A percentile compares a stretch with the other conserved stretches of the same genome.
These are phyloP conservation scores for Ammodytes marinus DNA, from an alignment of 2,113 vertebrate genomes.

Conservation along the genomic window DNA sequence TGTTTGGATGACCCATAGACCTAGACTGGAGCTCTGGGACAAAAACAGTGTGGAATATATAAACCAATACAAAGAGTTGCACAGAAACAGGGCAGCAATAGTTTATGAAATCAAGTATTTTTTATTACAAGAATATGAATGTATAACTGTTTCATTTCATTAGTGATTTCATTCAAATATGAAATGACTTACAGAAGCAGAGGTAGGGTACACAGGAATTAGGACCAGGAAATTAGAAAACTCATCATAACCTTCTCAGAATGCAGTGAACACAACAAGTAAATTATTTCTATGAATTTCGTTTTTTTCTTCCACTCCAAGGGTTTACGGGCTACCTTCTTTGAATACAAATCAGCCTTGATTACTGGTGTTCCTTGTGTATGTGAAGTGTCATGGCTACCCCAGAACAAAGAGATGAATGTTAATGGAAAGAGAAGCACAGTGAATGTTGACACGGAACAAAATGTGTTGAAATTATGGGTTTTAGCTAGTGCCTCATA, in stretches of 20 bases:
- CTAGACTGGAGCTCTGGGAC: no score
- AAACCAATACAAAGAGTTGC: background rate
- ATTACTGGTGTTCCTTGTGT: slow-evolving; percentile 23
- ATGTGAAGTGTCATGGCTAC: slow-evolving; percentile 23
- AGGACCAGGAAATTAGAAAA: background rate
- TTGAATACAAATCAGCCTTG: slow-evolving; percentile 25
- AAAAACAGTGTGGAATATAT: no score
- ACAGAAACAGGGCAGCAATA: background rate
- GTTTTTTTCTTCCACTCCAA: slow-evolving; percentile 12
- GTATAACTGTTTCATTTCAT: background rate
- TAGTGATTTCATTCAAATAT: background rate
- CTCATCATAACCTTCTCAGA: background rate
- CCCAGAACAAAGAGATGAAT: slow-evolving; percentile 28
- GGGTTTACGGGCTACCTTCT: background rate
- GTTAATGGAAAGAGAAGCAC: slow-evolving; percentile 28
- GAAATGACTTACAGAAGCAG: background rate
- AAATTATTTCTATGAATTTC: background rate
- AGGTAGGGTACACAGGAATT: background rate
- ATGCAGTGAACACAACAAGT: slow-evolving; percentile 20
- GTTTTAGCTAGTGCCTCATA: background rate
- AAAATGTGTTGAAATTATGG: slow-evolving; percentile 20
- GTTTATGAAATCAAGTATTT: no score
- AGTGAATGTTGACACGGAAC: slow-evolving; percentile 22
- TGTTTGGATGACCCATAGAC: no score
- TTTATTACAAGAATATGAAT: background rate